Conservation (phyloP, 2,113 vertebrate species). For the Heterochromis multidens region DNA sequence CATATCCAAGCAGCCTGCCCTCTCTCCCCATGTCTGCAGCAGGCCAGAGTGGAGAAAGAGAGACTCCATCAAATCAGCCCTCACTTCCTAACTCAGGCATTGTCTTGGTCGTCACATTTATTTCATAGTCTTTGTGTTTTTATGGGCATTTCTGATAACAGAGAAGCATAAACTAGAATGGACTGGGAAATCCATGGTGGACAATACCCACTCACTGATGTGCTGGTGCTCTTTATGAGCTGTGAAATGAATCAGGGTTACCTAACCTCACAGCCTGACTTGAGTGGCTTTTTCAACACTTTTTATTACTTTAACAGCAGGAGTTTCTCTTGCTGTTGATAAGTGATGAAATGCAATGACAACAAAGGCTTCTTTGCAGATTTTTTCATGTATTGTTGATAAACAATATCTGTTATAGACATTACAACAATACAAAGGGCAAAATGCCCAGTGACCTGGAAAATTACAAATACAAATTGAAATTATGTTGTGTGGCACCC, state of each 20-base stretch:
- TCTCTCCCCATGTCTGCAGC: conserved; percentile 37
- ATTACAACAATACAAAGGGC: conserved; percentile 19
- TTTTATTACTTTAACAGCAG: conserved; percentile 58
- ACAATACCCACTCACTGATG: conserved; percentile 24
- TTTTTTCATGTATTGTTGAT: conserved; percentile 21
- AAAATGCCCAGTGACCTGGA: not conserved
- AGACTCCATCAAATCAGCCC: conserved; percentile 64
- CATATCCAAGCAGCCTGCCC: conserved; percentile 70
- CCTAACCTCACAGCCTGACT: conserved; percentile 41
- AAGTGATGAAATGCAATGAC: conserved; percentile 44
- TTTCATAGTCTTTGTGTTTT: conserved; percentile 50
- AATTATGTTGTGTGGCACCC: not conserved
- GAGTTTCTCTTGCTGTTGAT: conserved; percentile 45
- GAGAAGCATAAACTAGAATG: conserved; percentile 24
- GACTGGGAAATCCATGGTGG: conserved; percentile 28
- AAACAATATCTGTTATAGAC: not conserved
- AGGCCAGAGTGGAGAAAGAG: conserved; percentile 22
- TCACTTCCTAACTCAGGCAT: conserved; percentile 49
- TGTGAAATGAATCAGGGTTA: conserved; percentile 68
- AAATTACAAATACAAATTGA: not conserved
- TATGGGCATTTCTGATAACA: conserved; percentile 54
- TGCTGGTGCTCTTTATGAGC: conserved; percentile 58
- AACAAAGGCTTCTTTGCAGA: conserved; percentile 18
- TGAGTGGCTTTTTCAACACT: conserved; percentile 35
- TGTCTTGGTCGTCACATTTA: conserved; percentile 47